phyloP scores from a whole-genome alignment of 2,797 vertebrate genomes.

The Hypotaenidia philippensis region DNA sequence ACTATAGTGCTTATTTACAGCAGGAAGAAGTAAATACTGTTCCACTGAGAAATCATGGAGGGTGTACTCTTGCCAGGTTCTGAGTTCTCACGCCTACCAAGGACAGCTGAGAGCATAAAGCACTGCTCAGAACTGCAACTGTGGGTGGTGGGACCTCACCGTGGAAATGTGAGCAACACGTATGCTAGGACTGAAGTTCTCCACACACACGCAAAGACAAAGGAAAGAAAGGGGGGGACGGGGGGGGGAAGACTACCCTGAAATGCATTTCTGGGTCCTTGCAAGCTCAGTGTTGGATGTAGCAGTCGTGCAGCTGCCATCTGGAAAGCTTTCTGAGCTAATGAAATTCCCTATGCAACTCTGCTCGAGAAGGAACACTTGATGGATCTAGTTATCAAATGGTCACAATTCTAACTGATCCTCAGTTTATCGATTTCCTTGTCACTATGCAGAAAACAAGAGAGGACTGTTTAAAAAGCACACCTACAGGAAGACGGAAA shows the following conservation, averaged over 20 bases:
- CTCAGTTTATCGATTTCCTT: neutral
- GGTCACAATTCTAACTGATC: neutral
- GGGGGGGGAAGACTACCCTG: neutral
- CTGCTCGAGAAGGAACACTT: slow-evolving; percentile 9
- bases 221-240: neutral
- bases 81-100: neutral
- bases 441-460: neutral
- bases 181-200: neutral
- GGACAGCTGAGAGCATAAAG: neutral
- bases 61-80: neutral
- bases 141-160: neutral
- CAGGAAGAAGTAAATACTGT: neutral
- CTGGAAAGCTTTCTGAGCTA: neutral
- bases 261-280: neutral
- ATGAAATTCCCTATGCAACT: neutral
- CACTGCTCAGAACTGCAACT: neutral
- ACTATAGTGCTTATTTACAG: neutral
- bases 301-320: neutral
- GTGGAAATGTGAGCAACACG: neutral
- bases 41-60: neutral
- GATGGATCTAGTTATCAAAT: slow-evolving; percentile 29
- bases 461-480: neutral
- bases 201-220: neutral
- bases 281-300: neutral
- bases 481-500: neutral